Base-by-base conservation (phyloP, 2,113 vertebrate genomes). In the Halichoeres trimaculatus region DNA sequence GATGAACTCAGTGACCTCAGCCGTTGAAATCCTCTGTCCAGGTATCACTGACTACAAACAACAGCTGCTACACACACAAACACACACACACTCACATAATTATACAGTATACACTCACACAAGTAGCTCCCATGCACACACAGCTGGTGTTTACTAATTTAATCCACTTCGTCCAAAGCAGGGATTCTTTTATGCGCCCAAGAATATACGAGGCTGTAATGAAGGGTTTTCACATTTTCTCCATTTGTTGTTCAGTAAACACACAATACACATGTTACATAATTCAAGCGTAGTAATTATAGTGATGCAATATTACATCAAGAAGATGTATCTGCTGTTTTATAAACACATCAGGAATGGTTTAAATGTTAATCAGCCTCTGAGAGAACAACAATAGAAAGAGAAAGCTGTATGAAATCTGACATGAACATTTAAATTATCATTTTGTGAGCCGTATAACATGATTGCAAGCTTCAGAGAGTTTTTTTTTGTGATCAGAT, bases 1-100 rank as follows among this genome's bases (percentile, higher is more conserved):
- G 61, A 61, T 68, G 61, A 77, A 76, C 71, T 40, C 71, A 17
- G 51, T 13, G 7, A 57, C 59, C 69, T 64, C 20, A 64, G 19
- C 26, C 26, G 38, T 0, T n/a, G n/a, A n/a, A n/a, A n/a, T 61
- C 54, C n/a, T 68, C 55, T 65, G 40, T 65, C 23, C 54, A 50
- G 13, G 50, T 57, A 61, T 74, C 53, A 34, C 58, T 48, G 53
- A 60, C 59, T 24, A 13, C 61, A 45, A 69, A 80, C 60, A 76
- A 73, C 23, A 35, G 57, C 53, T 19, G 74, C 20, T 64, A 52
- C 70, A 47, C 24, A 45, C 24, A 12, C 22, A 66, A 12, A 57
- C 66, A 63, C 43, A 61, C 43, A 61, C 56, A 59, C 45, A 64
- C 23, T 22, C 23, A 63, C 30, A 41, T 60, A 35, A 47, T 52